These are phyloP conservation scores for Hiodon alosoides DNA, from an alignment of 2,113 vertebrate species.

Conservation along the genomic window DNA sequence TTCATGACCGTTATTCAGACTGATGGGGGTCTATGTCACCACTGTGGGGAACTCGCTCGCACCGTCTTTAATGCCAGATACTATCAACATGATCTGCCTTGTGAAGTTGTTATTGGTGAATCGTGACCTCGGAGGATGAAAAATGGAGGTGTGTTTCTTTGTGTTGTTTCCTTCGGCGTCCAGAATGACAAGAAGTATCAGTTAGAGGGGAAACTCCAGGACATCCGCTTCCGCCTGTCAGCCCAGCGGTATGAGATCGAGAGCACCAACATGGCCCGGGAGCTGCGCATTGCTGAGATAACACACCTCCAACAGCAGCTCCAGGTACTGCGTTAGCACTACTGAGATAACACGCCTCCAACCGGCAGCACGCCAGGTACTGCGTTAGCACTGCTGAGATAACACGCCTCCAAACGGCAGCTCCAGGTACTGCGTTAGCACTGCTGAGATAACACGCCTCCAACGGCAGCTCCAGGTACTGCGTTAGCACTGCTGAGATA, in stretches of 20 bases:
- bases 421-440: slow-evolving; percentile 42
- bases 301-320: slow-evolving; percentile 91
- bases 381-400: no score
- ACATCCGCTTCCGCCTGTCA: slow-evolving; percentile 83
- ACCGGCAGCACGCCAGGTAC: no score
- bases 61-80: no score
- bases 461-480: slow-evolving; percentile 93
- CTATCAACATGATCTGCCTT: no score
- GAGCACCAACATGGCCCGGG: slow-evolving; percentile 88
- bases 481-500: background rate
- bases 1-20: background rate
- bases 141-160: background rate
- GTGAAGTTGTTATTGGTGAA: no score
- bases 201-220: slow-evolving; percentile 91
- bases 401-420: no score
- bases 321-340: slow-evolving; percentile 64
- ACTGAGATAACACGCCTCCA: no score
- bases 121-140: no score
- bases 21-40: no score
- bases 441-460: slow-evolving; percentile 90
- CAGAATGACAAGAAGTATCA: slow-evolving; percentile 94
- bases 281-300: slow-evolving; percentile 90
- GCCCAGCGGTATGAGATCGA: slow-evolving; percentile 91
- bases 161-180: background rate
- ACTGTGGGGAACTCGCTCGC: no score